A percentile compares a stretch with the other conserved stretches of the same genome.
These are phyloP conservation scores for Sitta europaea DNA, from an alignment of 2,113 vertebrate species.

Conservation along the genomic window DNA sequence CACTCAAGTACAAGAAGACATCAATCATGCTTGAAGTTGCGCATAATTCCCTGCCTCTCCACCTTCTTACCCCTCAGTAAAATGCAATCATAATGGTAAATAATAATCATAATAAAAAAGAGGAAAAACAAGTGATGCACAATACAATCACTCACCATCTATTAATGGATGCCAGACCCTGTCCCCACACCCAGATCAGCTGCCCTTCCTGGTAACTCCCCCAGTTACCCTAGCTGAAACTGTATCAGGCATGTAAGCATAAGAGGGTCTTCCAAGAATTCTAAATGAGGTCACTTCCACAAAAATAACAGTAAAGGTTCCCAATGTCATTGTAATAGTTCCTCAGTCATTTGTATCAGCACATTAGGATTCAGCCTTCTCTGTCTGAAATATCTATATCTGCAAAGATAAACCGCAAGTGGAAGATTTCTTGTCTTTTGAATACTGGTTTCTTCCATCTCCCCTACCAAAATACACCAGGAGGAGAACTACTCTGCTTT, in stretches of 20 bases:
- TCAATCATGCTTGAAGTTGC: accelerated
- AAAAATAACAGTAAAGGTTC: background rate
- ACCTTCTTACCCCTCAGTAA: background rate
- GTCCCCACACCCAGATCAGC: background rate
- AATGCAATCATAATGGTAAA: background rate
- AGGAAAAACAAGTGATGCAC: background rate
- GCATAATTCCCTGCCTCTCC: background rate
- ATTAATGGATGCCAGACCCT: background rate
- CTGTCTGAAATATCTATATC: background rate
- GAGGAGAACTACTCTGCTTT: background rate
- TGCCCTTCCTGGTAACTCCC: background rate
- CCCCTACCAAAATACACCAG: background rate
- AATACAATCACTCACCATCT: background rate
- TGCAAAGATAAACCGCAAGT: background rate
- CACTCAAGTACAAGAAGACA: background rate
- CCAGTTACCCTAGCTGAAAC: background rate
- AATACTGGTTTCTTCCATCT: background rate
- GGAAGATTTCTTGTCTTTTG: background rate
- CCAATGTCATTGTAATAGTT: background rate
- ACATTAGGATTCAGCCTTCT: background rate
- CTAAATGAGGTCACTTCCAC: background rate
- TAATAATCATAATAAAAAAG: background rate
- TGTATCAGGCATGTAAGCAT: background rate
- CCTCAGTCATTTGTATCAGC: background rate
- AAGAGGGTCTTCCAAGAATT: background rate